Evolutionary conservation across 2,888 invertebrate species (phyloP), one percentile per base, ranked within the genome.

Genomic region (Crioceris asparagi): DNA sequence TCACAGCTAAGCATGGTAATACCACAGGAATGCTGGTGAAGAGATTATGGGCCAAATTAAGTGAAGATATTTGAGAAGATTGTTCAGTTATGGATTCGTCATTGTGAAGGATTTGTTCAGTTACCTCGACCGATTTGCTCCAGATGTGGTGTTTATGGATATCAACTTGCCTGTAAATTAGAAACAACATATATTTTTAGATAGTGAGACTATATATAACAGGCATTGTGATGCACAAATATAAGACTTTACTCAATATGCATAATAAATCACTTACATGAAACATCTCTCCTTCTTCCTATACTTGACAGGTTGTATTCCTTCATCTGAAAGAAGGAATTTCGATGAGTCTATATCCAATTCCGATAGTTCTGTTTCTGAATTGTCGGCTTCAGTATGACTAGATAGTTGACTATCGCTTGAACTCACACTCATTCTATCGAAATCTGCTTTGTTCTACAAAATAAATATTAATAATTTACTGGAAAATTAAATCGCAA

Each of bases 11-110:
- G 59, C 98, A 98, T 2, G 96, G 84, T 25, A 98, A 66, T 30
- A 86, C 84, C 2, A 78, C 74, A 0, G 97, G 97, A 41, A 96
- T 79, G 49, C 79, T 77, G 19, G 80, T 79, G 61, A 97, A 90
- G 50, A 84, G 74, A 70, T 96, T 96, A 66, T 92, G 87, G 0
- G 92, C 83, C 21, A 96, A 69, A 67, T 92, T 93, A 3, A 96
- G 70, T 1, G 82, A 73, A 2, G 79, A 71, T 7, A 90, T 64
- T 43, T 79, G 74, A 1, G 83, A 81, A 32, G 74, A 72, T 25
- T 70, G 66, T 35, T 75, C 72, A 3, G 67, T 62, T 33, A 73
- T 71, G 1, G 69, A 66, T 21, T 72, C 71, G 35, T 75, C 72
- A 48, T 70, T 69, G 50, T 69, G 70, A 11, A 73, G 47, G 36